Percentiles rank a stretch among this genome's conserved stretches.
Evolutionary conservation across 2,797 vertebrate species (phyloP).

Genomic region (Kryptolebias ocellatus): DNA sequence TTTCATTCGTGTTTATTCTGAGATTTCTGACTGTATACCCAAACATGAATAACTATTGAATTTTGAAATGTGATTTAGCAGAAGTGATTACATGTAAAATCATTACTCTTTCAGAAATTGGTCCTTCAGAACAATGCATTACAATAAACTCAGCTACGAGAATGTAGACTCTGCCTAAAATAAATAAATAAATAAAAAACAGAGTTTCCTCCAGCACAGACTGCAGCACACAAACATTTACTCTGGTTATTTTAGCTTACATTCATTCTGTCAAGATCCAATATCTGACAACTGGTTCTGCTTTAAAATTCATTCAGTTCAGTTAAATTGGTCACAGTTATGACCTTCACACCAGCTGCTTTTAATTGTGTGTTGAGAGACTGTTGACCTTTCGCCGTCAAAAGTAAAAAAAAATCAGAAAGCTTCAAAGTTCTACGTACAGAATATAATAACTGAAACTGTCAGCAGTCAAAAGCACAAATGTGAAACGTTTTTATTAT

Average conservation of each 20-base stretch:
- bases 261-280: slow-evolving; percentile 6
- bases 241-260: background rate
- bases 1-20: background rate
- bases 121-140: slow-evolving; percentile 30
- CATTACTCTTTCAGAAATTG: too few species aligned
- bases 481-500: background rate
- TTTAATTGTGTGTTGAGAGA: background rate
- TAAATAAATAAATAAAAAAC: slow-evolving; percentile 9
- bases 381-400: background rate
- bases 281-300: background rate
- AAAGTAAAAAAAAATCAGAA: background rate
- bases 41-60: slow-evolving; percentile 31
- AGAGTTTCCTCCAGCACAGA: slow-evolving; percentile 9
- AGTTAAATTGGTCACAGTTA: background rate
- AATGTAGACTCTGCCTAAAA: slow-evolving; percentile 16
- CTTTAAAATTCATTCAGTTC: background rate
- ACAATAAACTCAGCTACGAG: slow-evolving; percentile 23
- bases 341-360: background rate
- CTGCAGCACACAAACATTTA: slow-evolving; percentile 3
- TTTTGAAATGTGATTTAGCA: slow-evolving; percentile 38
- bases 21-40: slow-evolving; percentile 14
- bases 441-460: background rate
- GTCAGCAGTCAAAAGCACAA: background rate
- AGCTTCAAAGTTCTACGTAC: background rate
- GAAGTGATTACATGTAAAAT: slow-evolving; percentile 36